Percentiles rank a stretch among this genome's conserved stretches.
phyloP scores from a whole-genome alignment of 2,797 vertebrate genomes.

The Megaceryle alcyon region DNA sequence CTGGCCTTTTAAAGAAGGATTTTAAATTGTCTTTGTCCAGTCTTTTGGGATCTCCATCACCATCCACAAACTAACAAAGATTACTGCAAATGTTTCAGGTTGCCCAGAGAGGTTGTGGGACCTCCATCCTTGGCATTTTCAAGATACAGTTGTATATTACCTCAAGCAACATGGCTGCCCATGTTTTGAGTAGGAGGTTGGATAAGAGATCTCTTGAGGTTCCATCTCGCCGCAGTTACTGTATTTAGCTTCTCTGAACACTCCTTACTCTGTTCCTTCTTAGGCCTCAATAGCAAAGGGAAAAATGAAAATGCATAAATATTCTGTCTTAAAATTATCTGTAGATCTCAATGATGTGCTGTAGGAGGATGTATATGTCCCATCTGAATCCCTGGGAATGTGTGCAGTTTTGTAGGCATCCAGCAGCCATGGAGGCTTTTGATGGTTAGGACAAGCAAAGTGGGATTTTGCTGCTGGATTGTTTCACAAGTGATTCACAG shows the following conservation, averaged over 20 bases:
- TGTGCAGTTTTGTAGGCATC: accelerated
- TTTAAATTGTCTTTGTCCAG: background rate
- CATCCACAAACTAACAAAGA: background rate
- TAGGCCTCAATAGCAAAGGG: background rate
- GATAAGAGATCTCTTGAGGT: background rate
- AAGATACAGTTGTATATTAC: background rate
- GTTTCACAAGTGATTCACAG: background rate
- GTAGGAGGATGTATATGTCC: background rate
- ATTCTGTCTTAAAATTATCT: background rate
- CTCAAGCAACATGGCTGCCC: background rate
- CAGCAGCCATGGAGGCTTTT: background rate
- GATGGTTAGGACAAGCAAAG: background rate
- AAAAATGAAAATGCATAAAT: background rate
- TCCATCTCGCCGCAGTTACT: background rate
- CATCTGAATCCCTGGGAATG: background rate
- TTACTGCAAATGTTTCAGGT: background rate
- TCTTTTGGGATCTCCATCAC: background rate
- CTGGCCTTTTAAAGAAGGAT: background rate
- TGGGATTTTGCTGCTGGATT: background rate
- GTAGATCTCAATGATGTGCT: background rate
- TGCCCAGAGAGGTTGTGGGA: background rate
- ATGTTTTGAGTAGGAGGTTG: background rate
- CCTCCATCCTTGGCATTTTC: background rate
- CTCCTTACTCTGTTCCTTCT: background rate
- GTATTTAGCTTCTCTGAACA: background rate